These are phyloP conservation scores for Emys orbicularis DNA, from an alignment of 2,797 vertebrate species.

Conservation along the genomic window DNA sequence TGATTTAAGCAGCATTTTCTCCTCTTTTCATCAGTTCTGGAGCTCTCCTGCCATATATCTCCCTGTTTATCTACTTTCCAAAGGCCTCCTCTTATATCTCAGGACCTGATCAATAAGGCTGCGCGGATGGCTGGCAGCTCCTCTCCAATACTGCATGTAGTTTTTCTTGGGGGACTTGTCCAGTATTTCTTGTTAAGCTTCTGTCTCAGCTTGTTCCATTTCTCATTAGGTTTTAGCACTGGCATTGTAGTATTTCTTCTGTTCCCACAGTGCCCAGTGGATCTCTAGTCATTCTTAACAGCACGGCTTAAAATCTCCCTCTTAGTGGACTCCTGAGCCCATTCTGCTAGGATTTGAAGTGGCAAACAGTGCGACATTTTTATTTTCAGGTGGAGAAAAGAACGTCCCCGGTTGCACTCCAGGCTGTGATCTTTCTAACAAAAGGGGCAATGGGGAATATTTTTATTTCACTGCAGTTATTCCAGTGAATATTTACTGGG, in stretches of 20 bases:
- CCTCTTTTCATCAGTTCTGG: slow-evolving; percentile 69
- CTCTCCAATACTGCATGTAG: slow-evolving; percentile 38
- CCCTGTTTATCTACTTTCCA: slow-evolving; percentile 75
- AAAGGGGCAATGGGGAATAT: background rate
- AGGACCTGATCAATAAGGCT: slow-evolving; percentile 57
- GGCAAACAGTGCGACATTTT: background rate
- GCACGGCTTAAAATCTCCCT: slow-evolving; percentile 10
- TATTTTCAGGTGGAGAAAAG: slow-evolving; percentile 35
- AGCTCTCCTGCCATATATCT: slow-evolving; percentile 66
- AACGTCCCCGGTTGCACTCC: background rate
- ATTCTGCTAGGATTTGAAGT: background rate
- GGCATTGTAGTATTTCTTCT: slow-evolving; percentile 80
- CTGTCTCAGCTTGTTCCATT: slow-evolving; percentile 76
- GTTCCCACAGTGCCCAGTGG: slow-evolving; percentile 44
- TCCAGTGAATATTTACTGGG: background rate
- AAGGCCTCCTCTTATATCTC: slow-evolving; percentile 61
- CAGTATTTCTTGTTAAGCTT: slow-evolving; percentile 83
- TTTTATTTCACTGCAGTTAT: background rate
- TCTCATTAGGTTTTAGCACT: slow-evolving; percentile 79
- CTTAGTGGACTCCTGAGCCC: slow-evolving; percentile 8
- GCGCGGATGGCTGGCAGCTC: slow-evolving; percentile 62
- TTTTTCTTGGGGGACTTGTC: slow-evolving; percentile 74
- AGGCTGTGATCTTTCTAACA: slow-evolving; percentile 6
- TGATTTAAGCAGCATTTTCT: slow-evolving; percentile 79
- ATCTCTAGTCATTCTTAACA: slow-evolving; percentile 73